phyloP scores from a whole-genome alignment of 2,113 vertebrate species.

The Cricetomys ansorgei region DNA sequence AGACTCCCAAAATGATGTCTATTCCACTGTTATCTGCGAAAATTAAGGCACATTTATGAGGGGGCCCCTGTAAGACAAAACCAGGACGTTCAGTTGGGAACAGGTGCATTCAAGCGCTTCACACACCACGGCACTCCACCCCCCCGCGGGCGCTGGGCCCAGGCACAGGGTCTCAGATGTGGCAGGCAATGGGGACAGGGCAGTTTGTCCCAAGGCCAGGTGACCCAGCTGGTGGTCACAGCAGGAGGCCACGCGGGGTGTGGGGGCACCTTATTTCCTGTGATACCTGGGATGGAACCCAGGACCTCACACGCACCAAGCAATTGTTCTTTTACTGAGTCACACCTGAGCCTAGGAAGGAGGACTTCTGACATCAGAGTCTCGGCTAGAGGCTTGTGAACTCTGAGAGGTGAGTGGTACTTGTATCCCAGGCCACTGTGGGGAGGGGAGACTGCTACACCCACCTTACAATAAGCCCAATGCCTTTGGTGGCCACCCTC shows the following conservation, averaged over 20 bases:
- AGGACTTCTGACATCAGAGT: neutral
- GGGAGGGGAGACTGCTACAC: neutral
- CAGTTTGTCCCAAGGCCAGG: neutral
- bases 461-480: neutral
- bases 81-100: slow-evolving; percentile 85
- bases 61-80: slow-evolving; percentile 97
- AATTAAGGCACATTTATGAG: slow-evolving; percentile 99
- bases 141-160: neutral
- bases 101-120: slow-evolving; percentile 42
- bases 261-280: neutral
- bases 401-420: neutral
- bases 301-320: neutral
- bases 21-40: slow-evolving; percentile 99
- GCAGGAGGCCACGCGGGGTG: neutral
- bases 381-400: neutral
- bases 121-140: neutral
- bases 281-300: neutral
- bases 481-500: neutral
- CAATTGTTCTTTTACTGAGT: neutral
- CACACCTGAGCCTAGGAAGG: neutral
- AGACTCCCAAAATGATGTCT: slow-evolving; percentile 99
- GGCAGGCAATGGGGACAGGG: neutral
- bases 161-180: fast-evolving
- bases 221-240: neutral
- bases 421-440: too few species aligned